These are phyloP conservation scores for Zygaena filipendulae DNA, from an alignment of 2,888 invertebrate genomes.

Conservation along the genomic window DNA sequence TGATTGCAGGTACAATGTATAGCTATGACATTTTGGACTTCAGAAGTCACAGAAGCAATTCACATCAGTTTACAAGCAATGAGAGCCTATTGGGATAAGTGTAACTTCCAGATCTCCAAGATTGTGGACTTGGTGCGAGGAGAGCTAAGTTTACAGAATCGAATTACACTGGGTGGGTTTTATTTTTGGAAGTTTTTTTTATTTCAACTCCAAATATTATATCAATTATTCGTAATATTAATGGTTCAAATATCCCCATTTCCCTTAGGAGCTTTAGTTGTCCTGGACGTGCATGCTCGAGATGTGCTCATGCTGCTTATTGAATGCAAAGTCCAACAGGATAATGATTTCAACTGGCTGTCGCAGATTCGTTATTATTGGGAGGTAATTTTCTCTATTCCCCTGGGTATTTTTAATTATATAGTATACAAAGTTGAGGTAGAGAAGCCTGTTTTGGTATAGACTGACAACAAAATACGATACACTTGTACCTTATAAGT, in stretches of 20 bases:
- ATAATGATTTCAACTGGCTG: constrained; percentile 92
- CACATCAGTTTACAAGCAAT: constrained; percentile 63
- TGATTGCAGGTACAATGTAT: constrained; percentile 80
- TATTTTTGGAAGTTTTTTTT: too few species aligned
- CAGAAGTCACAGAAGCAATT: constrained; percentile 86
- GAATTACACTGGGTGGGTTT: constrained; percentile 88
- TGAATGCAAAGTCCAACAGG: constrained; percentile 70
- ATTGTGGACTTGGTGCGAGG: constrained; percentile 89
- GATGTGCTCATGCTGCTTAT: constrained; percentile 83
- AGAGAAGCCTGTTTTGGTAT: too few species aligned
- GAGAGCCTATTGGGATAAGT: constrained; percentile 74
- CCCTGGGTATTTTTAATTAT: constrained; percentile 4
- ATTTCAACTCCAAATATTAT: too few species aligned
- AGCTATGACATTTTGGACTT: constrained; percentile 90
- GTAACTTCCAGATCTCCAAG: constrained; percentile 81
- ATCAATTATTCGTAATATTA: too few species aligned
- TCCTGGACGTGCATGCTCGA: constrained; percentile 92
- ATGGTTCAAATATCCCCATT: too few species aligned
- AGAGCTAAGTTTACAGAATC: constrained; percentile 84
- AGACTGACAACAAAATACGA: too few species aligned
- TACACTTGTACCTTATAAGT: too few species aligned
- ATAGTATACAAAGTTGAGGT: too few species aligned
- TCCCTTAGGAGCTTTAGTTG: constrained; percentile 90
- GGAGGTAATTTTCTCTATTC: constrained; percentile 62
- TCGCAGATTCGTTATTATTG: constrained; percentile 83